Percentiles rank a stretch among this genome's conserved stretches.
Conservation (phyloP, 1,140 invertebrate genomes). For the Lamellibrachia luymesi region DNA sequence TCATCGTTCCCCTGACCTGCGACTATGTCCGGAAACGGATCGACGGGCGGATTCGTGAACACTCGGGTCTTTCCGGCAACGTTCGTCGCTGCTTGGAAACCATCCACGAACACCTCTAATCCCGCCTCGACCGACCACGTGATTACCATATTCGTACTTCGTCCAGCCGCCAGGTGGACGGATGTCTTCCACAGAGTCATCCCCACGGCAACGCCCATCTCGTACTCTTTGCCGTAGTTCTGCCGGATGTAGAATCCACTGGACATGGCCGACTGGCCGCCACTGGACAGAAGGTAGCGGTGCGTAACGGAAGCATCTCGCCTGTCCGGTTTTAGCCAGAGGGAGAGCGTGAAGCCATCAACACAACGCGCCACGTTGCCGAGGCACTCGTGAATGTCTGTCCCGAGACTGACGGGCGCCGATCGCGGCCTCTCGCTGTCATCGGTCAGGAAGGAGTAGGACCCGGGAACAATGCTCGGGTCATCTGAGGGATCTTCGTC, state of each 20-base stretch:
- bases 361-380: constrained; percentile 39
- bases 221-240: constrained; percentile 40
- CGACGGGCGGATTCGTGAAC: constrained; percentile 10
- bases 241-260: constrained; percentile 43
- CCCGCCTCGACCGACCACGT: constrained; percentile 34
- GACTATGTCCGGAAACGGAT: constrained; percentile 9
- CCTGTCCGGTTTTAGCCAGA: constrained; percentile 28
- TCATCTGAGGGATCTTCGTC: not conserved
- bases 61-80: not conserved
- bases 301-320: not conserved
- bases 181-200: constrained; percentile 32
- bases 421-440: not conserved
- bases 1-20: not conserved
- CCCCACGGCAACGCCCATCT: constrained; percentile 36
- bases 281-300: constrained; percentile 37
- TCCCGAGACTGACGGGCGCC: not conserved
- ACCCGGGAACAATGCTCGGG: not conserved
- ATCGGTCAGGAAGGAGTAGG: not conserved
- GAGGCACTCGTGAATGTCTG: constrained; percentile 7
- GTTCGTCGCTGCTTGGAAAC: constrained; percentile 19
- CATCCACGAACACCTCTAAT: constrained; percentile 35
- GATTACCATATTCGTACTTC: constrained; percentile 32
- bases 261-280: constrained; percentile 37
- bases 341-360: constrained; percentile 37
- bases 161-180: constrained; percentile 32